Evolutionary conservation across 2,113 vertebrate species (phyloP).

Genomic region (Nicator chloris): DNA sequence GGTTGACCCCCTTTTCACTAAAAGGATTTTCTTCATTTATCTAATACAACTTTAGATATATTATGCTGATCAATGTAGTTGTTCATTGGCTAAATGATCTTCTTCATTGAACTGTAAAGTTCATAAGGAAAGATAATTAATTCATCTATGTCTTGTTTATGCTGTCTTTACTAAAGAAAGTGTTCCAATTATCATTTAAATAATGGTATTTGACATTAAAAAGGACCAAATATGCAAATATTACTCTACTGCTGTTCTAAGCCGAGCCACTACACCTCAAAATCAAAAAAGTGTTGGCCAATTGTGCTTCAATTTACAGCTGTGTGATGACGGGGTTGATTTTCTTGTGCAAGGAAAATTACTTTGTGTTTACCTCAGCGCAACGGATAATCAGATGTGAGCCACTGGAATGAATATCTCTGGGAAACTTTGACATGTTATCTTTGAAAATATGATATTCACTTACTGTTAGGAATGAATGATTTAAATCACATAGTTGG

Average conservation of each 20-base stretch:
- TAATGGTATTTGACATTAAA: slow-evolving; percentile 22
- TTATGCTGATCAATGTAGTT: background rate
- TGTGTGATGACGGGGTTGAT: background rate
- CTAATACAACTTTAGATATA: background rate
- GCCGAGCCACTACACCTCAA: background rate
- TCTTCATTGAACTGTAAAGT: background rate
- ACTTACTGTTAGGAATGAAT: background rate
- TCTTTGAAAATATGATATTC: slow-evolving; percentile 22
- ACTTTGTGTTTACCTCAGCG: background rate
- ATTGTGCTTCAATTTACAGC: background rate
- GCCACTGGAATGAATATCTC: slow-evolving; percentile 3
- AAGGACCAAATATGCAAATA: slow-evolving; percentile 15
- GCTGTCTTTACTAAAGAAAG: background rate
- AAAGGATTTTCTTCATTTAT: background rate
- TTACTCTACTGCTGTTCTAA: background rate
- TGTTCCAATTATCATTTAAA: slow-evolving; percentile 22
- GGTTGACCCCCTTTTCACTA: background rate
- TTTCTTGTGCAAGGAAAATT: background rate
- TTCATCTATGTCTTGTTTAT: slow-evolving; percentile 25
- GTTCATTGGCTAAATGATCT: background rate
- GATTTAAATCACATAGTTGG: background rate
- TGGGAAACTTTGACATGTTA: background rate
- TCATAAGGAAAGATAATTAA: slow-evolving; percentile 9
- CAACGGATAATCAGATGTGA: background rate
- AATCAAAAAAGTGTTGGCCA: background rate